Evolutionary conservation across 2,797 vertebrate genomes (phyloP), one percentile per base, ranked within the genome.

Genomic region (Crocodylus rhombifer): DNA sequence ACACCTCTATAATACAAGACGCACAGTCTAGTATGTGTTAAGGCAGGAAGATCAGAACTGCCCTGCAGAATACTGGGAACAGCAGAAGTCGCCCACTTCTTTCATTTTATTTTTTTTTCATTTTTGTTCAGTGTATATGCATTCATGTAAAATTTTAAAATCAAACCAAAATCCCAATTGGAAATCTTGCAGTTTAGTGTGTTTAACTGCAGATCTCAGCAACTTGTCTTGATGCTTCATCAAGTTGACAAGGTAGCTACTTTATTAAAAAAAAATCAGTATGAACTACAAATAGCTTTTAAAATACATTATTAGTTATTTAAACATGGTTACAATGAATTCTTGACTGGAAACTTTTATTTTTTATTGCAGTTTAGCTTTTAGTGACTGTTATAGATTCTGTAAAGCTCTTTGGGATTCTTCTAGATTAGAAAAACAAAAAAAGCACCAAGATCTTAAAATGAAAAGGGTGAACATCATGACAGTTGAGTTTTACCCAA

Each of bases 291-390:
- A 7, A 84, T 42, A 91, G 62, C 42, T 94, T 91, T 89, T 60
- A 67, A 84, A 90, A 75, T 73, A 83, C 85, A 64, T 82, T 55
- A 25, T 64, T 93, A 80, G n/a, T 88, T 15, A 67, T 88, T 62
- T 51, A 51, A 20, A 20, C 77, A 14, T 89, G 15, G 74, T 87
- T 78, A 61, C 86, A 87, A 80, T 76, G 25, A 12, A 4, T 73
- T 89, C 7, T 87, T n/a, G 28, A 21, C 20, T 78, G 64, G 75
- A 80, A 25, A 4, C 25, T 86, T 80, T n/a, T 28, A 13, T 87
- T 3, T 90, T 87, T 89, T 76, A 9, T 58, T 67, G 82, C n/a
- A 67, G n/a, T 79, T 93, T 25, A 61, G 23, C 77, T 82, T 92
- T 55, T 89, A 28, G 36, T 80, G 57, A 67, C 60, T 82, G 73